Evolutionary conservation across 2,797 vertebrate genomes (phyloP).

Genomic region (Sandelia bainsii): DNA sequence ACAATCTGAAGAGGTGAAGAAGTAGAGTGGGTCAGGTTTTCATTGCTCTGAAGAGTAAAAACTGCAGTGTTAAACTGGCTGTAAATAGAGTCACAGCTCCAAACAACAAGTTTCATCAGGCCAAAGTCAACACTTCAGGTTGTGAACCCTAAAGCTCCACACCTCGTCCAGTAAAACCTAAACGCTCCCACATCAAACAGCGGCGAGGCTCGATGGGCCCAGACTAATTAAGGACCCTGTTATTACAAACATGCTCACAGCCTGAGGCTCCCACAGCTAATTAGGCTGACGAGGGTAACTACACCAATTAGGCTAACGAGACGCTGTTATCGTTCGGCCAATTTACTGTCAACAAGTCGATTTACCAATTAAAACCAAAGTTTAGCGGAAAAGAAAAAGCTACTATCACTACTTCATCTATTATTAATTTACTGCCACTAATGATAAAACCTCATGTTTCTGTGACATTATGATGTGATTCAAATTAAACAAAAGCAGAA

Average conservation of each 20-base stretch:
- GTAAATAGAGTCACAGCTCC: constrained; percentile 13
- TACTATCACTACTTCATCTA: not conserved
- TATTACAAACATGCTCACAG: constrained; percentile 21
- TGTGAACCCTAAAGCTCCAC: not conserved
- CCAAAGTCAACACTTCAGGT: constrained; percentile 5
- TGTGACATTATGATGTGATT: not conserved
- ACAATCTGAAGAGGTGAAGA: not conserved
- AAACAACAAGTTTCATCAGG: constrained; percentile 35
- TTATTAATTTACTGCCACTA: not conserved
- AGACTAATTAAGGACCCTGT: constrained; percentile 45
- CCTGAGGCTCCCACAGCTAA: constrained; percentile 20
- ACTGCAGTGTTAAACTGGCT: not conserved
- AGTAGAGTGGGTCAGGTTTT: too few relatives aligned
- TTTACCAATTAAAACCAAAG: not conserved
- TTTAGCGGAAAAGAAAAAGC: not conserved
- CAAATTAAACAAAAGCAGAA: not conserved
- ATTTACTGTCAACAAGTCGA: constrained; percentile 15
- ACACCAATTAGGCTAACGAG: constrained; percentile 30
- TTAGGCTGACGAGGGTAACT: constrained; percentile 3
- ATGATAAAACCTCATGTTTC: too few relatives aligned
- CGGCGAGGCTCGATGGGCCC: not conserved
- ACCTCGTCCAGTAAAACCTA: constrained; percentile 45
- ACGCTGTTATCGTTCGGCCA: constrained; percentile 12
- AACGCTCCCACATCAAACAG: constrained; percentile 55
- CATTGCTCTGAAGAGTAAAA: not conserved